Evolutionary conservation across 2,113 vertebrate species (phyloP).

Genomic region (Plectropomus leopardus): DNA sequence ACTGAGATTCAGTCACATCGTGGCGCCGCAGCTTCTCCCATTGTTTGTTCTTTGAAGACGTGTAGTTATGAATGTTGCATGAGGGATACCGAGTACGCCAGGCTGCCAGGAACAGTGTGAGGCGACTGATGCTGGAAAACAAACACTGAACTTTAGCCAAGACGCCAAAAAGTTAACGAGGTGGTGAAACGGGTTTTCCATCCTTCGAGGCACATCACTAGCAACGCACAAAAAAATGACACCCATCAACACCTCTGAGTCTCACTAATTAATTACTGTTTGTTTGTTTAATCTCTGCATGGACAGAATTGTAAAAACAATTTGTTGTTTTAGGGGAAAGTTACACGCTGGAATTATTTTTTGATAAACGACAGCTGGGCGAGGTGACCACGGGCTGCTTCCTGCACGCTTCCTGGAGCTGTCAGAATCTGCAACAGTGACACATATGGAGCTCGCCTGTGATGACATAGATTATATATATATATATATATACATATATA

Average conservation of each 20-base stretch:
- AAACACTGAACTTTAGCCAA: conserved; percentile 22
- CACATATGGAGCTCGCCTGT: too few relatives aligned
- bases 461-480: too few relatives aligned
- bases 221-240: not conserved
- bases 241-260: not conserved
- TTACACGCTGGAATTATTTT: too few relatives aligned
- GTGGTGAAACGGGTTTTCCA: not conserved
- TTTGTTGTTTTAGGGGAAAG: too few relatives aligned
- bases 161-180: not conserved
- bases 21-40: not conserved
- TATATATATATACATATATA: too few relatives aligned
- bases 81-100: not conserved
- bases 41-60: conserved; percentile 39
- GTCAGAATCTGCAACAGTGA: too few relatives aligned
- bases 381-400: too few relatives aligned
- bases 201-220: not conserved
- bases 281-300: too few relatives aligned
- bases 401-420: too few relatives aligned
- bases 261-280: not conserved
- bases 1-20: not conserved
- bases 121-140: conserved; percentile 20
- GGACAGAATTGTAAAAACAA: too few relatives aligned
- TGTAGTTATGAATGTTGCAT: conserved; percentile 51
- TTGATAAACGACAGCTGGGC: too few relatives aligned
- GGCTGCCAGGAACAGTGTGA: not conserved